Conservation (phyloP, 92 coral and sea anemone genomes). For the Siderastrea siderea region DNA sequence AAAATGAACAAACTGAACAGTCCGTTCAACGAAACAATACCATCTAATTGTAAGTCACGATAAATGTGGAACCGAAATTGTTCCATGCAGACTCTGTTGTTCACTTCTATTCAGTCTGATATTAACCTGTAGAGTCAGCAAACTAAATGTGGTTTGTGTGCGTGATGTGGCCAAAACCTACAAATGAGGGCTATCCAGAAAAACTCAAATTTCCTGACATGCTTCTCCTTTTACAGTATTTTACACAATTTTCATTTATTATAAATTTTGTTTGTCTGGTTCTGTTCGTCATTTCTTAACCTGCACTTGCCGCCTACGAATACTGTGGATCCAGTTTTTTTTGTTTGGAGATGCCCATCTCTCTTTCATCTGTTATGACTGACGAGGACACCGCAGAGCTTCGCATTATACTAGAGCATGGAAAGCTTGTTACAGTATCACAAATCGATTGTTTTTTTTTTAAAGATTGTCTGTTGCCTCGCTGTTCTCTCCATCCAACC, state of each 20-base stretch:
- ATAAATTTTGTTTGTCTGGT: too few species aligned
- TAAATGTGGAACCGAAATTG: too few species aligned
- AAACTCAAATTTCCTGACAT: too few species aligned
- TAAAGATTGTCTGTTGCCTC: neutral
- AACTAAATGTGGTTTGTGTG: too few species aligned
- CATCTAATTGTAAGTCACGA: too few species aligned
- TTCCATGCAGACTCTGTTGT: too few species aligned
- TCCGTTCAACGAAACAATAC: too few species aligned
- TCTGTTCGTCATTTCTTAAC: neutral
- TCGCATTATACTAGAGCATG: conserved; percentile 21
- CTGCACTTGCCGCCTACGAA: neutral
- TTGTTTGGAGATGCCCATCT: neutral
- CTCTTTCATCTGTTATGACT: neutral
- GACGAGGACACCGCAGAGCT: neutral
- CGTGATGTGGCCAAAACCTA: too few species aligned
- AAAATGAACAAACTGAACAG: too few species aligned
- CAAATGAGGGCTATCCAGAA: too few species aligned
- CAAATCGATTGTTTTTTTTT: conserved; percentile 30
- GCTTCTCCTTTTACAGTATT: neutral
- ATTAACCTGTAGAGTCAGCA: too few species aligned
- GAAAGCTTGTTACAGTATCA: conserved; percentile 32
- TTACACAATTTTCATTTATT: neutral
- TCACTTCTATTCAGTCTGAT: too few species aligned
- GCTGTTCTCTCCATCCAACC: neutral
- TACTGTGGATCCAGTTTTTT: conserved; percentile 21